These are phyloP conservation scores for Ceratotherium simum DNA, from an alignment of 2,113 vertebrate species.

Conservation along the genomic window DNA sequence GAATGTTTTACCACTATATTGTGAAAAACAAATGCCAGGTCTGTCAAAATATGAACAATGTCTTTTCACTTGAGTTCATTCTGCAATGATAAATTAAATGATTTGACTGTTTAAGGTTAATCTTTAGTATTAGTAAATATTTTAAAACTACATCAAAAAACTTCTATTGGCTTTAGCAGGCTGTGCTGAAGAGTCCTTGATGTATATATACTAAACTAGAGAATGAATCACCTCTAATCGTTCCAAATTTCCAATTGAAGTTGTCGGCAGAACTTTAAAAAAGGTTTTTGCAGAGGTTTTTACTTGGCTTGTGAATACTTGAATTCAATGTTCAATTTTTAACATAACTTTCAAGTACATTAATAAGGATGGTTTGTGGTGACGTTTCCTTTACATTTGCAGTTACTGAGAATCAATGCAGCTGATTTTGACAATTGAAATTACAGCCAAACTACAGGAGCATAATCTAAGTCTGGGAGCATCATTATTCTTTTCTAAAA, in stretches of 20 bases:
- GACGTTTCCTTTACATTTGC: not conserved
- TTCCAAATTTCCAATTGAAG: slow-evolving; percentile 42
- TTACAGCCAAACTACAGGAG: not conserved
- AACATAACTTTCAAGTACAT: slow-evolving; percentile 19
- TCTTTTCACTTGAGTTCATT: not conserved
- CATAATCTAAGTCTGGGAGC: not conserved
- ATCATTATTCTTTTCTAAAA: not conserved
- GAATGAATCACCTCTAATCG: not conserved
- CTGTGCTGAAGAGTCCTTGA: not conserved
- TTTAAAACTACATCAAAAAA: slow-evolving; percentile 22
- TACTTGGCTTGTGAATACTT: not conserved
- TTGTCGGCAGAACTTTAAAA: not conserved
- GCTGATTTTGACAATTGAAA: not conserved
- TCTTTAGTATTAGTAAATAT: slow-evolving; percentile 65
- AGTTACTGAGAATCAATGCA: not conserved
- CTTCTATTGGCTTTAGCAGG: slow-evolving; percentile 50
- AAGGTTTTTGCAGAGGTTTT: not conserved
- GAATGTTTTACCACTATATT: not conserved
- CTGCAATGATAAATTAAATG: slow-evolving; percentile 8
- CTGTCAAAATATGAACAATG: not conserved
- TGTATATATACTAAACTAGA: slow-evolving; percentile 6
- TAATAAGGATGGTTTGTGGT: not conserved
- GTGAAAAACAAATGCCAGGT: not conserved
- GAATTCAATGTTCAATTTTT: not conserved
- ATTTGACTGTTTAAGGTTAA: slow-evolving; percentile 32